Evolutionary conservation across 2,113 vertebrate species (phyloP).

Genomic region (Ibidorhyncha struthersii): DNA sequence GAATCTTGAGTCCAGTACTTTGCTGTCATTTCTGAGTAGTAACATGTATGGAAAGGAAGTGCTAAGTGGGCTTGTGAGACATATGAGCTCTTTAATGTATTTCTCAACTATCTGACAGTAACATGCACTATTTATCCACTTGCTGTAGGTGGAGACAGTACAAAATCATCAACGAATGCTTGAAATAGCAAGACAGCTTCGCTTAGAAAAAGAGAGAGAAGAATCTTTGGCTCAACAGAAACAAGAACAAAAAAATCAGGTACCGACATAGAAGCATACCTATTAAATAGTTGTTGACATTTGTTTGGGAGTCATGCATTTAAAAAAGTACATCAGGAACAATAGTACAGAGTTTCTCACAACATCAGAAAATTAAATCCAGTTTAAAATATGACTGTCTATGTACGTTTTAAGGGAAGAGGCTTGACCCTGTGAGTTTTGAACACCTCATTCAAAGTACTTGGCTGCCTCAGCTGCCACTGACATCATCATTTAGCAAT

Average conservation of each 20-base stretch:
- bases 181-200: slow-evolving; percentile 92
- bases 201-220: slow-evolving; percentile 93
- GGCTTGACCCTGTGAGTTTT: slow-evolving; percentile 9
- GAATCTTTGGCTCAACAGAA: slow-evolving; percentile 91
- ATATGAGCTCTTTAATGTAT: slow-evolving; percentile 59
- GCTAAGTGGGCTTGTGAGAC: slow-evolving; percentile 67
- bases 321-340: background rate
- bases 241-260: slow-evolving; percentile 96
- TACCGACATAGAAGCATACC: slow-evolving; percentile 54
- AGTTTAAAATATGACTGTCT: background rate
- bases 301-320: background rate
- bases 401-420: background rate
- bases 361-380: background rate
- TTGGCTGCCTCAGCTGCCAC: background rate
- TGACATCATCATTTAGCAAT: slow-evolving; percentile 17
- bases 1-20: slow-evolving; percentile 50
- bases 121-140: slow-evolving; percentile 64
- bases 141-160: slow-evolving; percentile 95
- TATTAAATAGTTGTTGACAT: background rate
- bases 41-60: slow-evolving; percentile 69
- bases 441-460: background rate
- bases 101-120: slow-evolving; percentile 71
- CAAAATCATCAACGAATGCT: slow-evolving; percentile 95
- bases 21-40: slow-evolving; percentile 69
- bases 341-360: background rate